phyloP scores from a whole-genome alignment of 1,140 invertebrate species.

The Panonychus citri region DNA sequence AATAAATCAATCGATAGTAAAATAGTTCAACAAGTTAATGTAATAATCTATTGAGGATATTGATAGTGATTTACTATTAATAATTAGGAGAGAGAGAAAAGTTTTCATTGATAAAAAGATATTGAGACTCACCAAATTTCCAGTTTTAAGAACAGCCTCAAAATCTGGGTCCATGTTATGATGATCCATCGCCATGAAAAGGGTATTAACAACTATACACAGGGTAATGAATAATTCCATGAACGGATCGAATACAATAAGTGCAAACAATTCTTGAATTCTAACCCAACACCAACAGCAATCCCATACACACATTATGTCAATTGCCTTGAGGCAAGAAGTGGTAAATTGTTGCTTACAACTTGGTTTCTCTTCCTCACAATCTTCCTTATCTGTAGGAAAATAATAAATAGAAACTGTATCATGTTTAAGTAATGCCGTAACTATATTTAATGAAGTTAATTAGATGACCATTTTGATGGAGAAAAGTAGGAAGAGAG shows the following conservation, averaged over 20 bases:
- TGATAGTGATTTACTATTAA: too few relatives aligned
- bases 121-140: conserved; percentile 88
- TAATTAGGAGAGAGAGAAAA: too few relatives aligned
- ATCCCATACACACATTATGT: conserved; percentile 90
- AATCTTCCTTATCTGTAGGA: conserved; percentile 14
- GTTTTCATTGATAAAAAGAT: too few relatives aligned
- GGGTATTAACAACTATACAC: conserved; percentile 89
- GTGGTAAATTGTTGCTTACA: conserved; percentile 59
- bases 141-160: conserved; percentile 57
- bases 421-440: conserved; percentile 15
- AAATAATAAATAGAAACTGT: conserved; percentile 18
- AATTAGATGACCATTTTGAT: neutral
- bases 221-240: conserved; percentile 93
- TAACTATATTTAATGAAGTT: neutral
- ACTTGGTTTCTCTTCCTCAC: conserved; percentile 61
- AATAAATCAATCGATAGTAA: too few relatives aligned
- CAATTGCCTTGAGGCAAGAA: conserved; percentile 47
- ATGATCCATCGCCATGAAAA: conserved; percentile 94
- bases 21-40: too few relatives aligned
- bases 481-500: neutral
- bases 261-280: conserved; percentile 63
- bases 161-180: conserved; percentile 73
- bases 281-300: conserved; percentile 74
- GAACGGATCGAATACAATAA: conserved; percentile 90
- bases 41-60: too few relatives aligned